phyloP scores from a whole-genome alignment of 2,888 invertebrate genomes.

The Gasteruption jaculator region DNA sequence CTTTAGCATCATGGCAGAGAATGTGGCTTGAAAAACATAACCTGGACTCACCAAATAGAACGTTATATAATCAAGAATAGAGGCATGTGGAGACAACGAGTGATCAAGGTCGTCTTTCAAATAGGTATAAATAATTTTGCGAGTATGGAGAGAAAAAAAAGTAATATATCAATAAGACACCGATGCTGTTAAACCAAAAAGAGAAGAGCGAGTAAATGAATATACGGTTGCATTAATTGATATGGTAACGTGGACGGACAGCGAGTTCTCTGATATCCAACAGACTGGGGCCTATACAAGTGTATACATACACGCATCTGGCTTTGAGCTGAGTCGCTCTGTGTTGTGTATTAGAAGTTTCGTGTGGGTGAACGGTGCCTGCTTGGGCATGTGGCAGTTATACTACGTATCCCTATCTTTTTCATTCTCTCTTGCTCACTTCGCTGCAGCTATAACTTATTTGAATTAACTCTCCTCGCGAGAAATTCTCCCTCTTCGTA shows the following conservation, averaged over 20 bases:
- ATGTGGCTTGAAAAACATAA: conserved; percentile 41
- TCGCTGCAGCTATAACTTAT: conserved; percentile 17
- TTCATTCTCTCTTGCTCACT: conserved; percentile 23
- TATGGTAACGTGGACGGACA: conserved; percentile 33
- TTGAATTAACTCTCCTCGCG: conserved; percentile 9
- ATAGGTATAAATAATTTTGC: conserved; percentile 13
- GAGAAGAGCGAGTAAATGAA: no score
- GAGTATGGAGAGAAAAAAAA: no score
- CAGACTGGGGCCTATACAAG: conserved; percentile 27
- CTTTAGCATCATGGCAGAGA: conserved; percentile 31
- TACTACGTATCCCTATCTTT: conserved; percentile 24
- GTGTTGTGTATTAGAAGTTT: no score
- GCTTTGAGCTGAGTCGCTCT: no score
- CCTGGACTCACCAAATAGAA: conserved; percentile 40
- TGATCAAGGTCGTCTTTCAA: conserved; percentile 13
- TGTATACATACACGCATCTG: conserved; percentile 24
- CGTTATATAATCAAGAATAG: conserved; percentile 40
- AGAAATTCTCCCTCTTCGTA: no score
- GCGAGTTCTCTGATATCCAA: conserved; percentile 26
- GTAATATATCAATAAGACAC: no score
- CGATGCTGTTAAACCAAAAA: no score
- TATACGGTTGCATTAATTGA: conserved; percentile 27
- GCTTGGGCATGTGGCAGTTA: conserved; percentile 9
- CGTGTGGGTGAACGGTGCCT: not conserved
- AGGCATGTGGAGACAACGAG: conserved; percentile 24